phyloP scores from a whole-genome alignment of 2,797 vertebrate species.

The Danio albolineatus region DNA sequence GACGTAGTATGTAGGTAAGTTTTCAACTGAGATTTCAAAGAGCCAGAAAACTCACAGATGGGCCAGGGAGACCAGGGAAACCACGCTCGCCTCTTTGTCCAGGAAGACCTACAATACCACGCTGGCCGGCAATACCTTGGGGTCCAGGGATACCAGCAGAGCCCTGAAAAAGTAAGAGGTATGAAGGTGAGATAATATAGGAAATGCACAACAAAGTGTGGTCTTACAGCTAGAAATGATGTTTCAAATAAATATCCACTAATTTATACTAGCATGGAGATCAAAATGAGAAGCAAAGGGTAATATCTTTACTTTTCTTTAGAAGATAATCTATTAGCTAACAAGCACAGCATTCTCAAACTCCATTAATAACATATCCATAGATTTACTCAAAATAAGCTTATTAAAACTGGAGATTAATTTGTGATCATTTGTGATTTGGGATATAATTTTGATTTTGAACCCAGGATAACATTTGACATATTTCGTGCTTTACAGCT shows the following conservation, averaged over 20 bases:
- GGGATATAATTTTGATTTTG: background rate
- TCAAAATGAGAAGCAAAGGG: background rate
- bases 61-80: slow-evolving; percentile 89
- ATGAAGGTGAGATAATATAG: background rate
- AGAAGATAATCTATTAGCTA: background rate
- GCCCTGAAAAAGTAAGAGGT: slow-evolving; percentile 77
- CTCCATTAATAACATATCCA: background rate
- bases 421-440: background rate
- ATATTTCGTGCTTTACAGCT: background rate
- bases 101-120: slow-evolving; percentile 94
- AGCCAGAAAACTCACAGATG: slow-evolving; percentile 82
- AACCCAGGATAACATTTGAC: background rate
- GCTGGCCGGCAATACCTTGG: slow-evolving; percentile 89
- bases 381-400: background rate
- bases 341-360: background rate
- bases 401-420: slow-evolving; percentile 10
- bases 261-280: background rate
- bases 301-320: background rate
- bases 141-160: slow-evolving; percentile 87
- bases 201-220: background rate
- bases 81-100: slow-evolving; percentile 96
- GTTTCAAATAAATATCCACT: background rate
- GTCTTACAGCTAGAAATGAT: background rate
- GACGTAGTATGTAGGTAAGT: background rate
- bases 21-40: background rate